Conservation (phyloP, 2,113 vertebrate genomes). For the Microtus ochrogaster region DNA sequence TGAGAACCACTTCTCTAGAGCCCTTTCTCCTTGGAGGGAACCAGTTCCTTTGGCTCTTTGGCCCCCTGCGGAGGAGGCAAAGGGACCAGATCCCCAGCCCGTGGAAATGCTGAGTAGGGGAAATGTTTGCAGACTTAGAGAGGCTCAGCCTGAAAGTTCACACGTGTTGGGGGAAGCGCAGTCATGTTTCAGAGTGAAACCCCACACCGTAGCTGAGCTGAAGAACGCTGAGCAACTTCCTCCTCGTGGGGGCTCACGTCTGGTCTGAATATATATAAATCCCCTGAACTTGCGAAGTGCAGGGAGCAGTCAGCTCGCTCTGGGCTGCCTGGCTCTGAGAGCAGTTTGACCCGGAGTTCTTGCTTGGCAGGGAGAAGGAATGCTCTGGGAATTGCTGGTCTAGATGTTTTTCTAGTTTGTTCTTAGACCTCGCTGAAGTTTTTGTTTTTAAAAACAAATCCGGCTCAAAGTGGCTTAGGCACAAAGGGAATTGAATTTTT, state of each 20-base stretch:
- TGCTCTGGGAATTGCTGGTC: background rate
- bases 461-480: background rate
- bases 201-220: background rate
- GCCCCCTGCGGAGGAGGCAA: background rate
- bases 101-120: background rate
- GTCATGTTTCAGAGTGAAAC: background rate
- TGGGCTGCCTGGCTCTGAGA: background rate
- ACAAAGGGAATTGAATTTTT: background rate
- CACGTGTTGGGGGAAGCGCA: too few species aligned
- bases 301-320: background rate
- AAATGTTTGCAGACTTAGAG: background rate
- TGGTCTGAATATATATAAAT: background rate
- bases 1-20: accelerated
- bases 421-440: background rate
- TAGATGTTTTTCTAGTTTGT: background rate
- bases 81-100: background rate
- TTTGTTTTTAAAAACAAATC: background rate
- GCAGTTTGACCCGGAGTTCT: background rate
- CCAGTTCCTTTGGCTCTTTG: background rate
- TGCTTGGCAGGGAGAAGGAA: background rate
- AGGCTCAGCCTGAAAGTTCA: too few species aligned
- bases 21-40: background rate
- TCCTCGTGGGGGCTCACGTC: background rate
- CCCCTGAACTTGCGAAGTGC: background rate
- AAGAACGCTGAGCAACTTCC: background rate